phyloP scores from a whole-genome alignment of 2,797 vertebrate genomes.

The Darevskia nairensis region DNA sequence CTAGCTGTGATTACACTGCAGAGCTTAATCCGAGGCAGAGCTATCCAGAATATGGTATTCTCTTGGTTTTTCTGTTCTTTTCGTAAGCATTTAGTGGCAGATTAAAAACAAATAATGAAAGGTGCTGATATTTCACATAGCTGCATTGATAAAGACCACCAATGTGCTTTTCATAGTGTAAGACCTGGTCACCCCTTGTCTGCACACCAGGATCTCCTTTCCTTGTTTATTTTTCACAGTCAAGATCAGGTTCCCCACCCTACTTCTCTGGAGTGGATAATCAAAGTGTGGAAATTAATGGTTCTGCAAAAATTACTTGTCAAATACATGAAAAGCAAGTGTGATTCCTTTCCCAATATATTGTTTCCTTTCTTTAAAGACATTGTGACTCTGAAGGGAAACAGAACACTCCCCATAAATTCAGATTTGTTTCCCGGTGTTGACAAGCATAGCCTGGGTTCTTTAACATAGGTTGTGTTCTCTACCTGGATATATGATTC shows the following conservation, averaged over 20 bases:
- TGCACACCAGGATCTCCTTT: not conserved
- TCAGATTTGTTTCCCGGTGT: not conserved
- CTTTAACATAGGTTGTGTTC: not conserved
- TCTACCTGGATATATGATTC: not conserved
- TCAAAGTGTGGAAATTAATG: too few species aligned
- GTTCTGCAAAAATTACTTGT: too few species aligned
- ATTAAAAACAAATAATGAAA: too few species aligned
- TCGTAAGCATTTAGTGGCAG: not conserved
- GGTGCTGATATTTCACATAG: not conserved
- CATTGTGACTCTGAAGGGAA: not conserved
- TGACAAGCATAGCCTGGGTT: not conserved
- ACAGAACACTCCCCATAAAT: not conserved
- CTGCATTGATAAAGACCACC: not conserved
- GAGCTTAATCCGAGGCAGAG: constrained; percentile 90
- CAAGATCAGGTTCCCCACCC: not conserved
- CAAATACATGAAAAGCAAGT: too few species aligned
- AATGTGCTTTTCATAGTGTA: not conserved
- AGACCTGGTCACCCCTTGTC: not conserved
- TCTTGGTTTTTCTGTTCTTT: constrained; percentile 25
- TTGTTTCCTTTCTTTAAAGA: too few species aligned
- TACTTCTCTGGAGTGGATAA: too few species aligned
- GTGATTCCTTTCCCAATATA: too few species aligned
- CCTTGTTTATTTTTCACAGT: not conserved
- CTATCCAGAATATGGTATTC: constrained; percentile 86
- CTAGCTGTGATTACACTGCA: constrained; percentile 89